A percentile compares a stretch with the other conserved stretches of the same genome.
Conservation (phyloP, 2,888 invertebrate species). For the Tricholauxania praeusta region DNA sequence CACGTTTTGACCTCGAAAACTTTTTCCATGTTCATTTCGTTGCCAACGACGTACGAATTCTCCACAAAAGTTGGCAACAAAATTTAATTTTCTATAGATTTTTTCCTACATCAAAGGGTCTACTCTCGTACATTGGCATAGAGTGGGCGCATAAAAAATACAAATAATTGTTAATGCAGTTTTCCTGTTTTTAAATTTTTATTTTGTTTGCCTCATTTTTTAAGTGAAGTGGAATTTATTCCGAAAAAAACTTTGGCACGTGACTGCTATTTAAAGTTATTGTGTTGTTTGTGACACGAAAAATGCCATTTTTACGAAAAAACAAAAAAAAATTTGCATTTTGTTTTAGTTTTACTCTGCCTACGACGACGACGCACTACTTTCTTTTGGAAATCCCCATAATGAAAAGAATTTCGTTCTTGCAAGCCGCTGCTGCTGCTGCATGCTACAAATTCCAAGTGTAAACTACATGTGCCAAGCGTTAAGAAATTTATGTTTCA, state of each 20-base stretch:
- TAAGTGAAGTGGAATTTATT: conserved; percentile 10
- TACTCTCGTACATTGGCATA: background rate
- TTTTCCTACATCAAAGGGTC: background rate
- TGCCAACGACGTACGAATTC: background rate
- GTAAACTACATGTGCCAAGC: conserved; percentile 3
- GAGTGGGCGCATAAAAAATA: conserved; percentile 8
- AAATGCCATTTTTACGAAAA: background rate
- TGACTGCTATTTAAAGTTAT: conserved; percentile 22
- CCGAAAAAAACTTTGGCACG: conserved; percentile 27
- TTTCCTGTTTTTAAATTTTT: conserved; percentile 1
- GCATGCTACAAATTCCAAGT: background rate
- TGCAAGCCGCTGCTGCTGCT: too few species aligned
- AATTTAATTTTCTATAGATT: background rate
- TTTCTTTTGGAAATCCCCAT: conserved; percentile 33
- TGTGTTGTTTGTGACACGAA: background rate
- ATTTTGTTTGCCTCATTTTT: background rate
- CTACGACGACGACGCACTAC: background rate
- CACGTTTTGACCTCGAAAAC: conserved; percentile 42
- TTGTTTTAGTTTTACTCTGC: background rate
- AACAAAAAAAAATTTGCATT: background rate
- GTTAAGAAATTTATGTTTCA: conserved; percentile 20
- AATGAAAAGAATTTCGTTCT: background rate
- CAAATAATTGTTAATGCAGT: conserved; percentile 33
- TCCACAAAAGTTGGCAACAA: background rate
- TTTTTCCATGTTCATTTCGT: background rate